phyloP scores from a whole-genome alignment of 2,113 vertebrate species.

The Cyphomyrus plagiostoma region DNA sequence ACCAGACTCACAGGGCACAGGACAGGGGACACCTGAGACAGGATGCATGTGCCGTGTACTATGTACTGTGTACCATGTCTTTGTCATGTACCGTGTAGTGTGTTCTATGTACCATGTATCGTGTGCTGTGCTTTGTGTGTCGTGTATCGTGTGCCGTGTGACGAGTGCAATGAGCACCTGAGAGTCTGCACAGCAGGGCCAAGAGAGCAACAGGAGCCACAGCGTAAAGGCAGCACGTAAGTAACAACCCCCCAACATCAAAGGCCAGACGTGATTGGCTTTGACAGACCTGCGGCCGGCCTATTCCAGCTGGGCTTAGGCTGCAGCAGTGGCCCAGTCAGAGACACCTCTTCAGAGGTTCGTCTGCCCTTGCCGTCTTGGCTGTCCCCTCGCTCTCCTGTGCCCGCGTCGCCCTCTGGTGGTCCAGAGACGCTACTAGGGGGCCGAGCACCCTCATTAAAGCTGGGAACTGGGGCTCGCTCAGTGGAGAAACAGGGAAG shows the following conservation, averaged over 20 bases:
- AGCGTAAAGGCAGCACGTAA: background rate
- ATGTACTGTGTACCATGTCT: too few relatives aligned
- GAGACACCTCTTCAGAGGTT: constrained; percentile 56
- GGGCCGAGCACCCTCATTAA: background rate
- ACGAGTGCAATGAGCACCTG: background rate
- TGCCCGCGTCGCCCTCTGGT: constrained; percentile 28
- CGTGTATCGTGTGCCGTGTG: background rate
- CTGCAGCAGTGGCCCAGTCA: constrained; percentile 48
- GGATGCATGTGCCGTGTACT: background rate
- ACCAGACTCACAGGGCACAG: too few relatives aligned
- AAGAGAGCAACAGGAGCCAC: background rate
- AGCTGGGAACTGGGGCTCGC: background rate
- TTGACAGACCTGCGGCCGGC: constrained; percentile 72
- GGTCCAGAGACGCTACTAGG: constrained; percentile 43
- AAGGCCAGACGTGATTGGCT: constrained; percentile 52
- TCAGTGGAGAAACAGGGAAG: constrained; percentile 50
- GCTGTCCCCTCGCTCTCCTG: constrained; percentile 52
- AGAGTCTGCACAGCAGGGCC: background rate
- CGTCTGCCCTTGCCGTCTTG: constrained; percentile 57
- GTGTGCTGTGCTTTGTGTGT: background rate
- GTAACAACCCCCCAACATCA: constrained; percentile 12
- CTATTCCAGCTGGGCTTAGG: constrained; percentile 55
- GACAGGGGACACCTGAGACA: background rate
- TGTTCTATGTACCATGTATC: background rate
- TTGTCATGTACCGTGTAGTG: too few relatives aligned